A percentile compares a stretch with the other conserved stretches of the same genome.
These are phyloP conservation scores for Hirundichthys speculiger DNA, from an alignment of 2,113 vertebrate genomes.

Conservation along the genomic window DNA sequence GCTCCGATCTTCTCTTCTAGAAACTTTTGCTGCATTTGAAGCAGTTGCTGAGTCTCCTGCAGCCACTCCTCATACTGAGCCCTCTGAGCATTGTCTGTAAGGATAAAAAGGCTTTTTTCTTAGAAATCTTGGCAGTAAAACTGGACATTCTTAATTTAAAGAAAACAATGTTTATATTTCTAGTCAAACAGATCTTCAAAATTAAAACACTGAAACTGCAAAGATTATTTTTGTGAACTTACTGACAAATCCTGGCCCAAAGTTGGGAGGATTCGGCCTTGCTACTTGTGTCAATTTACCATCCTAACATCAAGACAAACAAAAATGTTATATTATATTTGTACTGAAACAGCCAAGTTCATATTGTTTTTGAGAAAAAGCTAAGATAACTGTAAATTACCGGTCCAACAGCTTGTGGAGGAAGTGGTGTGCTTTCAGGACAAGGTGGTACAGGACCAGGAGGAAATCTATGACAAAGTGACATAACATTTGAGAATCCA, in stretches of 20 bases:
- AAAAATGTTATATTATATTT: slow-evolving; percentile 7
- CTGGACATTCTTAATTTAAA: background rate
- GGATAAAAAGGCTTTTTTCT: slow-evolving; percentile 39
- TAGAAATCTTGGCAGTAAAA: slow-evolving; percentile 47
- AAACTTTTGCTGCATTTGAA: slow-evolving; percentile 99
- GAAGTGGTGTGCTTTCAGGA: slow-evolving; percentile 82
- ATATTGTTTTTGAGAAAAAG: slow-evolving; percentile 5
- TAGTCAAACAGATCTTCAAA: slow-evolving; percentile 36
- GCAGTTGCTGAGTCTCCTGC: slow-evolving; percentile 96
- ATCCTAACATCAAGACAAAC: slow-evolving; percentile 80
- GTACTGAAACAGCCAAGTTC: background rate
- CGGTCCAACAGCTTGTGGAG: slow-evolving; percentile 87
- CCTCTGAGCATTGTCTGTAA: slow-evolving; percentile 91
- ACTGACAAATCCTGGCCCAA: slow-evolving; percentile 90
- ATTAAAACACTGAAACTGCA: slow-evolving; percentile 1
- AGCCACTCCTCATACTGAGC: slow-evolving; percentile 99
- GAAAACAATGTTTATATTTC: slow-evolving; percentile 44
- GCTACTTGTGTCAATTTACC: slow-evolving; percentile 91
- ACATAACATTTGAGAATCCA: background rate
- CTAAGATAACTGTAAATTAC: slow-evolving; percentile 71
- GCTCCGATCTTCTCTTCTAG: slow-evolving; percentile 97
- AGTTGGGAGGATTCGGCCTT: slow-evolving; percentile 94
- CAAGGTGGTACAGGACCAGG: slow-evolving; percentile 79
- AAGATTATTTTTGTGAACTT: slow-evolving; percentile 47
- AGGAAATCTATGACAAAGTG: slow-evolving; percentile 83